Evolutionary conservation across 2,113 vertebrate genomes (phyloP), one percentile per base, ranked within the genome.

Genomic region (Cochlearius cochlearius): DNA sequence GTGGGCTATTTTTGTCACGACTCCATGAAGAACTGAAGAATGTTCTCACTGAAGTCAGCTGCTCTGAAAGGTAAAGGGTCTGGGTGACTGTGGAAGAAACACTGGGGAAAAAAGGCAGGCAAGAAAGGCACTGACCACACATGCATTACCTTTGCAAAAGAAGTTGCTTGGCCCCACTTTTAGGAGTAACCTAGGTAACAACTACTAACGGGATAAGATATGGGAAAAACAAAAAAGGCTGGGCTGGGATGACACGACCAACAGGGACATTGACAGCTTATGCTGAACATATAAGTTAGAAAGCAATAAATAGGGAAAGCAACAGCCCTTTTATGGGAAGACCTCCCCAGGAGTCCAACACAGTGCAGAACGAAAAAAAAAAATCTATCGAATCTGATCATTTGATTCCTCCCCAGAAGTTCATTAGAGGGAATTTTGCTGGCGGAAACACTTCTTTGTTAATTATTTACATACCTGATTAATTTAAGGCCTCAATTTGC

Each of bases 381-480:
- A 26, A 3, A 38, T 15, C 14, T 78, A 45, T 19, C 56, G 29
- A 95, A 58, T 38, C 32, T 69, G 11, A 50, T 88, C 7, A 0
- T 26, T 52, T 73, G 32, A 53, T 83, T 94, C 27, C 27, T 85
- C 78, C 73, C 4, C 26, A 52, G 83, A 63, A 69, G 38, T 72
- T 96, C 21, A 85, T 91, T 93, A 69, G n/a, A 45, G 32, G 36
- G 20, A 90, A 76, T 82, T 92, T 76, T 67, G 38, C 29, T 86
- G 58, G 19, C 69, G 91, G 58, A 87, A 68, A 63, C 32, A 21
- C 2, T 7, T 1, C 64, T 97, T 38, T 69, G 29, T 49, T 67
- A 86, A 92, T 94, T 73, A 87, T 62, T 89, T 80, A 53, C 16
- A 60, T 20, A 50, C 3, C 29, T 85, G 64, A 92, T 72, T 96